Percentiles rank a stretch among this genome's conserved stretches.
These are phyloP conservation scores for Drosophila rellima DNA, from an alignment of 2,888 invertebrate species.

Conservation along the genomic window DNA sequence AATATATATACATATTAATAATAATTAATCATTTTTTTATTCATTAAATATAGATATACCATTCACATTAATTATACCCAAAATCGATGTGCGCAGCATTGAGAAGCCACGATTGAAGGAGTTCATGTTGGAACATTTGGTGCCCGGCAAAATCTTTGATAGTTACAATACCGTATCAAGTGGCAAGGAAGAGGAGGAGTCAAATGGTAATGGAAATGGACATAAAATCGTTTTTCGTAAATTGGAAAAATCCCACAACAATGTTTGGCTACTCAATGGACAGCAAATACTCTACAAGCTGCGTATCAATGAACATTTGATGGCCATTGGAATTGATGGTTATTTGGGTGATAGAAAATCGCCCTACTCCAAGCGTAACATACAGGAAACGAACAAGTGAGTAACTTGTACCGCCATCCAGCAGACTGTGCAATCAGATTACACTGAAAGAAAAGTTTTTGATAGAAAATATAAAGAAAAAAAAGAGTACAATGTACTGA, in stretches of 20 bases:
- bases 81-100: slow-evolving; percentile 86
- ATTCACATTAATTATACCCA: slow-evolving; percentile 88
- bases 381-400: slow-evolving; percentile 86
- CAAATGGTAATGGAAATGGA: slow-evolving; percentile 86
- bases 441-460: slow-evolving; percentile 36
- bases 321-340: slow-evolving; percentile 85
- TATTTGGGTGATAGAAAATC: slow-evolving; percentile 85
- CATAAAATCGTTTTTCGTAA: slow-evolving; percentile 86
- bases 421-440: slow-evolving; percentile 23
- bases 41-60: slow-evolving; percentile 86
- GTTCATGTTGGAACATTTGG: slow-evolving; percentile 88
- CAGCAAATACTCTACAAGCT: slow-evolving; percentile 84
- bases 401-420: slow-evolving; percentile 20
- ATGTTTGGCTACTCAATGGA: slow-evolving; percentile 85
- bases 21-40: slow-evolving; percentile 22
- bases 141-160: slow-evolving; percentile 87
- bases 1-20: neutral
- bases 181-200: slow-evolving; percentile 86
- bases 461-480: neutral
- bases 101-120: slow-evolving; percentile 87
- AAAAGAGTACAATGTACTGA: neutral
- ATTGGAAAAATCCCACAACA: slow-evolving; percentile 84
- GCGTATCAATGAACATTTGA: slow-evolving; percentile 84
- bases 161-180: slow-evolving; percentile 75
- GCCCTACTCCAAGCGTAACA: slow-evolving; percentile 85